phyloP scores from a whole-genome alignment of 92 coral and sea anemone species.

The Pocillopora grandis region DNA sequence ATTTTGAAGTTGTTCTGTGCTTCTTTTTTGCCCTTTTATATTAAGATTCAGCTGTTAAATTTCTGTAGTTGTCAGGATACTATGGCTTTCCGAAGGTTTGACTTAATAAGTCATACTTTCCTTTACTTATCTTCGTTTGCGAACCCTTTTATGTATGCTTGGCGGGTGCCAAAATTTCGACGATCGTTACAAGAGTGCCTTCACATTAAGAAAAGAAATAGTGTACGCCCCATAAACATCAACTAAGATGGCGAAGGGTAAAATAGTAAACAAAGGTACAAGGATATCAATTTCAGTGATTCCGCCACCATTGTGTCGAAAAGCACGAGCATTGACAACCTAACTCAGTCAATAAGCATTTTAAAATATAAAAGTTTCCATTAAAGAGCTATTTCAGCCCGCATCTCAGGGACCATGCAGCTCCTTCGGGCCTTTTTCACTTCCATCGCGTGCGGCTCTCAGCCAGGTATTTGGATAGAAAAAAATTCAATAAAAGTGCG shows the following conservation, averaged over 20 bases:
- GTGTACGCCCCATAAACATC: not conserved
- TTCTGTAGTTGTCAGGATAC: slow-evolving; percentile 1
- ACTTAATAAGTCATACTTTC: not conserved
- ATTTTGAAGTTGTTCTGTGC: slow-evolving; percentile 5
- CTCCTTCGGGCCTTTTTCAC: no score
- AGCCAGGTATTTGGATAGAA: no score
- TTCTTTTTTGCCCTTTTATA: not conserved
- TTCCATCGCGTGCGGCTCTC: no score
- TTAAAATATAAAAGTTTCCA: no score
- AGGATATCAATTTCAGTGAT: no score
- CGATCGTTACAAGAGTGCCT: slow-evolving; percentile 8
- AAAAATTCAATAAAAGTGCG: not conserved
- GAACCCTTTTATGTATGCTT: slow-evolving; percentile 14
- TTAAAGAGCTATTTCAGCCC: no score
- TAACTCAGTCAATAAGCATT: no score
- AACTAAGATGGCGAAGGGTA: not conserved
- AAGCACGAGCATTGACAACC: no score
- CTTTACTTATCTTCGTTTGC: slow-evolving; percentile 4
- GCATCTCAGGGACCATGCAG: no score
- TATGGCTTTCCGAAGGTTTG: not conserved
- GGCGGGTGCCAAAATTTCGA: slow-evolving; percentile 22
- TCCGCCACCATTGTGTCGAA: no score
- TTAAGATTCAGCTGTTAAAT: slow-evolving; percentile 4
- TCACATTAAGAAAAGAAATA: not conserved
- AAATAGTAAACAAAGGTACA: not conserved